Conservation (phyloP, 2,113 vertebrate genomes). For the Pelvicachromis taeniatus region DNA sequence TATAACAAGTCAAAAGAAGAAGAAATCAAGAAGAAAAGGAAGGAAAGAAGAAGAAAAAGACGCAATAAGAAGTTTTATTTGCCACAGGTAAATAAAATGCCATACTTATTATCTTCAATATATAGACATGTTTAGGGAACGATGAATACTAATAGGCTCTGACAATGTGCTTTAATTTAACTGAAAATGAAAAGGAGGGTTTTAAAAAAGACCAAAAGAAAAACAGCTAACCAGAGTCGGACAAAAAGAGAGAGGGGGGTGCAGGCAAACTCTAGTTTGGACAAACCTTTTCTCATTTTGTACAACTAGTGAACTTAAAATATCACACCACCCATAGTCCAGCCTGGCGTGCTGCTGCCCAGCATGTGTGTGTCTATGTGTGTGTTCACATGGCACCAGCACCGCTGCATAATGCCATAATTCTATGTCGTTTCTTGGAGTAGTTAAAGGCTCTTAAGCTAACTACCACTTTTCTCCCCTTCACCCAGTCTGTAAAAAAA, state of each 20-base stretch:
- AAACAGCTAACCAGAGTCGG: background rate
- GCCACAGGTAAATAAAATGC: background rate
- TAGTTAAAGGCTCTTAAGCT: conserved; percentile 58
- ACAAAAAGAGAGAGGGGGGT: background rate
- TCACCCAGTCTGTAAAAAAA: conserved; percentile 25
- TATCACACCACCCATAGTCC: conserved; percentile 17
- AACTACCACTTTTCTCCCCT: conserved; percentile 52
- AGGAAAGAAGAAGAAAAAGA: background rate
- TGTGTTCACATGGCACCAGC: conserved; percentile 38
- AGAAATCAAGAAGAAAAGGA: background rate
- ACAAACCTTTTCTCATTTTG: conserved; percentile 25
- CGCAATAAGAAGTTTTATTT: background rate
- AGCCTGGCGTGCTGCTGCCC: conserved; percentile 37
- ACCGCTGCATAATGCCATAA: conserved; percentile 50
- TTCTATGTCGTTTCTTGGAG: conserved; percentile 61
- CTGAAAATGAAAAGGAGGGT: background rate
- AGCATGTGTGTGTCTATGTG: background rate
- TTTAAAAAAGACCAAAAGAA: background rate
- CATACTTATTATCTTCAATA: background rate
- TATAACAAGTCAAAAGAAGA: background rate
- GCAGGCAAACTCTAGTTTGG: background rate
- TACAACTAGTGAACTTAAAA: conserved; percentile 47
- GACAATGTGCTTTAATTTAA: background rate
- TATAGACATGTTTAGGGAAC: background rate
- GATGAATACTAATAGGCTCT: background rate